These are phyloP conservation scores for Neolamprologus sp. DNA, from an alignment of 2,113 vertebrate species.

Conservation along the genomic window DNA sequence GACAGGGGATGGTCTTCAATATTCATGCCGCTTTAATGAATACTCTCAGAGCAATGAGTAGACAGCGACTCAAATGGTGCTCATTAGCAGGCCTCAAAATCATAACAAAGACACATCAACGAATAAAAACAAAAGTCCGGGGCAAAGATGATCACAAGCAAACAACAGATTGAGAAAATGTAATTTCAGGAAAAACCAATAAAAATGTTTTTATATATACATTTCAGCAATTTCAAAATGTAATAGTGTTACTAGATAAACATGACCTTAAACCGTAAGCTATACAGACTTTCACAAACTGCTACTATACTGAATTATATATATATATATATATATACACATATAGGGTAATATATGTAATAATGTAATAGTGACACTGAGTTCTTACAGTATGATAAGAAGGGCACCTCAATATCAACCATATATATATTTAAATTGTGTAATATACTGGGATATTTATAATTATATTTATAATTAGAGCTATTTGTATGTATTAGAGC, in stretches of 20 bases:
- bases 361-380: neutral
- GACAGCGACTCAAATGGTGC: neutral
- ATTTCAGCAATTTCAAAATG: neutral
- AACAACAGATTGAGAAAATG: neutral
- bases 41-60: conserved; percentile 36
- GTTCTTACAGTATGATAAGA: neutral
- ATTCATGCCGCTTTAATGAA: conserved; percentile 24
- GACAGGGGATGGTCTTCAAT: conserved; percentile 4
- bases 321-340: neutral
- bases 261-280: neutral
- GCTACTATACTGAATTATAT: neutral
- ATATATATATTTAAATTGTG: neutral
- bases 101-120: neutral
- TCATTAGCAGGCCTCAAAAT: conserved; percentile 20
- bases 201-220: neutral
- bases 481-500: neutral
- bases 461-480: neutral
- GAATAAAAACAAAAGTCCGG: neutral
- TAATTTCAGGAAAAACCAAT: neutral
- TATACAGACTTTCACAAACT: neutral
- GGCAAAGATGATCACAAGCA: neutral
- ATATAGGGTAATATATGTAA: neutral
- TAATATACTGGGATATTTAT: neutral
- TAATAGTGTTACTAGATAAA: neutral
- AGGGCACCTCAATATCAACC: neutral